Evolutionary conservation across 2,888 invertebrate species (phyloP).

Genomic region (Augiades crinisus): DNA sequence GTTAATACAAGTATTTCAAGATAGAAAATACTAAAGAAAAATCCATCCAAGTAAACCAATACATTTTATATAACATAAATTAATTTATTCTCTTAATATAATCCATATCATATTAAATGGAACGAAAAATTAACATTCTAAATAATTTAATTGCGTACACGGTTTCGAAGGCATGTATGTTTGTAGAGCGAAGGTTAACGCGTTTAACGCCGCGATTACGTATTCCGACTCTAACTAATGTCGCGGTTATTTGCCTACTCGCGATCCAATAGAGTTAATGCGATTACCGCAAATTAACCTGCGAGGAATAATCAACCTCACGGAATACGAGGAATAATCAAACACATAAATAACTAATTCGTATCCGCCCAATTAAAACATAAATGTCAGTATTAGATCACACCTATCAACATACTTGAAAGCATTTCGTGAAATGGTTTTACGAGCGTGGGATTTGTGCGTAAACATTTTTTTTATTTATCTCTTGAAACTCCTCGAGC

Average conservation of each 20-base stretch:
- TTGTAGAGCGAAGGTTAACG: conserved; percentile 36
- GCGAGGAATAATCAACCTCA: conserved; percentile 42
- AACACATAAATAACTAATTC: conserved; percentile 36
- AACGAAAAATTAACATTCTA: background rate
- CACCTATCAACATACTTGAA: conserved; percentile 52
- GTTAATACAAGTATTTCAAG: too few relatives aligned
- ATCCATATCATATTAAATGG: background rate
- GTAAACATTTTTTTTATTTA: conserved; percentile 55
- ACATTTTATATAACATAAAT: too few relatives aligned
- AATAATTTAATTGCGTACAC: conserved; percentile 24
- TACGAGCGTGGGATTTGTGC: conserved; percentile 81
- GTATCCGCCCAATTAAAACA: conserved; percentile 26
- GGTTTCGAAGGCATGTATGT: conserved; percentile 27
- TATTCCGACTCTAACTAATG: conserved; percentile 56
- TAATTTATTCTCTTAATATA: too few relatives aligned
- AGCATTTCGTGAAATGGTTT: conserved; percentile 82
- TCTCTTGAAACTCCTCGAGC: conserved; percentile 61
- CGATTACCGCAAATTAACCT: conserved; percentile 52
- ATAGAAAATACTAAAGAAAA: too few relatives aligned
- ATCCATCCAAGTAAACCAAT: too few relatives aligned
- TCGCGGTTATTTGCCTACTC: conserved; percentile 56
- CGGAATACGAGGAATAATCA: conserved; percentile 23
- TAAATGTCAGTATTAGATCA: conserved; percentile 34
- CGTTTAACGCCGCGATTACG: conserved; percentile 52
- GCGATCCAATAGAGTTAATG: conserved; percentile 52